Evolutionary conservation across 35 echinoderm and acorn worm species (phyloP), one percentile per base, ranked within the genome.

Genomic region (Ophiothrix spiculata): DNA sequence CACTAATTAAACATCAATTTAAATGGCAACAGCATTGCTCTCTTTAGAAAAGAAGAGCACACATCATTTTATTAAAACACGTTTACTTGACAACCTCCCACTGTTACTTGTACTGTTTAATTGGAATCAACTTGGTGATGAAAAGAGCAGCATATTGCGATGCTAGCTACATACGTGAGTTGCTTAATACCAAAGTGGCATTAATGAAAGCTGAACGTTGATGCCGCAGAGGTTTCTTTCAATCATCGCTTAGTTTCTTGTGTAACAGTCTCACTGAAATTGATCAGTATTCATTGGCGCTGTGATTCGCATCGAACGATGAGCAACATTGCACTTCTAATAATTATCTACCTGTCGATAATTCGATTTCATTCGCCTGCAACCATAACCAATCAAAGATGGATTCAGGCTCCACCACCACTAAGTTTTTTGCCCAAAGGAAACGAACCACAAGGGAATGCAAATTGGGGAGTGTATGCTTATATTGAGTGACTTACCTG

Each of bases 201-300:
- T 69, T 69, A n/a, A 69, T 69, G 60, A 28, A 69, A 69, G 1
- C 23, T 25, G 60, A 69, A 69, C 29, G 25, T 2, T 25, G 25
- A n/a, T 15, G 60, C 29, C 60, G 60, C 60, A 25, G 23, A 69
- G 60, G 60, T 69, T 69, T 6, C 60, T 25, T 69, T 28, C 17
- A 69, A 69, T 69, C 60, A 69, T 69, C 29, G 60, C 29, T 25
- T n/a, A 6, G 25, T 69, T 69, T n/a, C 60, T 25, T 69, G 60
- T 12, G 60, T 28, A 69, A 69, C 60, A 69, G 60, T 69, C 60
- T 69, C 23, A 4, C 23, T 28, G 60, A 69, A 69, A 69, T 69
- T 69, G 60, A 69, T 69, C 60, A 69, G 60, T 69, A 69, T 69
- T 69, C 60, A 69, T 69, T 69, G 60, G 4, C 60, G 60, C 60